Percentiles rank a stretch among this genome's conserved stretches.
Evolutionary conservation across 2,888 invertebrate genomes (phyloP).

Genomic region (Pimpla rufipes): DNA sequence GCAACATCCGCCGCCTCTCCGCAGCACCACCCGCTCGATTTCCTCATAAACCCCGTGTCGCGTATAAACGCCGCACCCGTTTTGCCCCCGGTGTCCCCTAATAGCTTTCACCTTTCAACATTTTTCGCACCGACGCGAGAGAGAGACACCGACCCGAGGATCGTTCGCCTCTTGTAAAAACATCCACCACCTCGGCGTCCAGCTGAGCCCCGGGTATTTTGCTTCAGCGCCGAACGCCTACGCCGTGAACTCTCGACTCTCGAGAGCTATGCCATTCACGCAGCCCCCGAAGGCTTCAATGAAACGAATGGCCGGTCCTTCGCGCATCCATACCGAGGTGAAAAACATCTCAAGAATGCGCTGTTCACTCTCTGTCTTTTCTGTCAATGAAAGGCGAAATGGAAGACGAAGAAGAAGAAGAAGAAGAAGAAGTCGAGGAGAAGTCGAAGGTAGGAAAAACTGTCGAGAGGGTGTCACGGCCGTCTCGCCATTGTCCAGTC

Average conservation of each 20-base stretch:
- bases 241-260: conserved; percentile 45
- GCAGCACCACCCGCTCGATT: too few relatives aligned
- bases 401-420: conserved; percentile 54
- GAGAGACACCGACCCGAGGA: conserved; percentile 55
- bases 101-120: conserved; percentile 22
- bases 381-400: conserved; percentile 24
- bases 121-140: conserved; percentile 10
- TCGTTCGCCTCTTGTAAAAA: conserved; percentile 66
- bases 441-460: conserved; percentile 45
- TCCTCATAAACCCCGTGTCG: background rate
- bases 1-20: too few relatives aligned
- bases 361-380: conserved; percentile 7
- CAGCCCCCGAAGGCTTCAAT: conserved; percentile 66
- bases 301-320: conserved; percentile 65
- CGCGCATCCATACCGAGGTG: conserved; percentile 2
- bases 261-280: conserved; percentile 51
- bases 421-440: conserved; percentile 22
- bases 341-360: conserved; percentile 46
- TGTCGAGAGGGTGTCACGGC: conserved; percentile 63
- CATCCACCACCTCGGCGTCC: conserved; percentile 69
- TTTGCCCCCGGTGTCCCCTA: conserved; percentile 1
- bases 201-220: conserved; percentile 69
- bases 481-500: conserved; percentile 64
- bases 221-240: conserved; percentile 68
- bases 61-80: too few relatives aligned